These are phyloP conservation scores for human DNA, from an alignment of 2,113 vertebrate species.

Conservation along the genomic window GRCh38 chr11:72280501-72281000, in stretches of 20 bases:
- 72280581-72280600: too few species aligned
- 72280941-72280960: conserved; percentile 99
- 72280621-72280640: not conserved
- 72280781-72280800: conserved; percentile 97
- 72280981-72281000: conserved; percentile 99
- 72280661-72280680: too few species aligned
- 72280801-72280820: conserved; percentile 86
- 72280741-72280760: conserved; percentile 99
- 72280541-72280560: too few species aligned
- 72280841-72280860: conserved; percentile 98
- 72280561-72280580: too few species aligned
- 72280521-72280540: too few species aligned
- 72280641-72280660: not conserved
- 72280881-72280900: conserved; percentile 96
- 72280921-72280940: conserved; percentile 98
- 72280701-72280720: conserved; percentile 88
- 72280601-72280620: too few species aligned
- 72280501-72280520: too few species aligned
- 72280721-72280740: conserved; percentile 99
- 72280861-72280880: conserved; percentile 99
- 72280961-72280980: conserved; percentile 98
- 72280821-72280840: conserved; percentile 96
- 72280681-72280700: too few species aligned
- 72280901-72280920: conserved; percentile 99
- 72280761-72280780: conserved; percentile 98